phyloP scores from a whole-genome alignment of 2,888 invertebrate genomes.

The Polydrusus cervinus region DNA sequence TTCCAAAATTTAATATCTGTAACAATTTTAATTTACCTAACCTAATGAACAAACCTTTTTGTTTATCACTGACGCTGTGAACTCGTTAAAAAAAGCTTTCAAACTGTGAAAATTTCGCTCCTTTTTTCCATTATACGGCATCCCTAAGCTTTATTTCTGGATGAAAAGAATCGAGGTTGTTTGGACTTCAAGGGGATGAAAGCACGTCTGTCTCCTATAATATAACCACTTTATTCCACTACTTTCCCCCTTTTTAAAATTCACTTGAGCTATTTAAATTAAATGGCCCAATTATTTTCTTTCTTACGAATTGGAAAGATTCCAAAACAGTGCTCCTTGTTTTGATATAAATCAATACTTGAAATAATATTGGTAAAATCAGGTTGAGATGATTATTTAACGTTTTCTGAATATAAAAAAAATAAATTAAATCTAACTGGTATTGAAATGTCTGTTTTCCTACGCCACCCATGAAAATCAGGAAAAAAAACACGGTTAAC shows the following conservation, averaged over 20 bases:
- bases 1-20: too few relatives aligned
- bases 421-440: too few relatives aligned
- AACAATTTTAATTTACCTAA: conserved; percentile 23
- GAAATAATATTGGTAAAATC: neutral
- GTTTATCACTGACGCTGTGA: conserved; percentile 33
- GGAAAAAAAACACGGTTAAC: too few relatives aligned
- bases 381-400: too few relatives aligned
- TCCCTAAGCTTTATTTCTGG: conserved; percentile 35
- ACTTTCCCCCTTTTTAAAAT: conserved; percentile 48
- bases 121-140: conserved; percentile 36
- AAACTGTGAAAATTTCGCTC: conserved; percentile 17
- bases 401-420: too few relatives aligned
- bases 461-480: too few relatives aligned
- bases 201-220: conserved; percentile 48
- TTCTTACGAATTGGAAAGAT: conserved; percentile 13
- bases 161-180: conserved; percentile 47
- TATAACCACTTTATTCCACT: conserved; percentile 52
- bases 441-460: too few relatives aligned
- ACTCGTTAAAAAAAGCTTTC: conserved; percentile 29
- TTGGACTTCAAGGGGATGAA: conserved; percentile 47
- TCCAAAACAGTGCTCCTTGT: conserved; percentile 17
- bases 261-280: conserved; percentile 49
- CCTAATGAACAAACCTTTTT: conserved; percentile 36
- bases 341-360: conserved; percentile 18
- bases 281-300: conserved; percentile 50